Evolutionary conservation across 2,113 vertebrate species (phyloP).

Genomic region (Zapornia atra): DNA sequence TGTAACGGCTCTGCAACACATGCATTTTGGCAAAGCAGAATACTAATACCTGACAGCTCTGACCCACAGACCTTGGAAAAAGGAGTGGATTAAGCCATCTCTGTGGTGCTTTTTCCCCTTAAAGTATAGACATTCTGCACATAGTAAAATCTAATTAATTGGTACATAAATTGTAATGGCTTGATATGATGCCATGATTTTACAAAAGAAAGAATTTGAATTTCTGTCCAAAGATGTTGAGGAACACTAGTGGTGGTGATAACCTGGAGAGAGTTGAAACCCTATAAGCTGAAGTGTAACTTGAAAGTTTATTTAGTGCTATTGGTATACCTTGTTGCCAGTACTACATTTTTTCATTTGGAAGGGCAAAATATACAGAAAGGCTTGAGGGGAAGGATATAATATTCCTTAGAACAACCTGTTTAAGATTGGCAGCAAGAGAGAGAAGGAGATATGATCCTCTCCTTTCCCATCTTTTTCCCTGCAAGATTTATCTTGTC

Average conservation of each 20-base stretch:
- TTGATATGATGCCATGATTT: neutral
- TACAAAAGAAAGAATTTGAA: neutral
- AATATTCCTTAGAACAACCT: neutral
- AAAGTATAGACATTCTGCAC: neutral
- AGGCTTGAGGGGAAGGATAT: neutral
- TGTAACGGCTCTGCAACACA: neutral
- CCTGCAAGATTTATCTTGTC: neutral
- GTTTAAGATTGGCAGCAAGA: neutral
- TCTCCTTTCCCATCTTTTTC: neutral
- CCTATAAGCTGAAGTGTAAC: neutral
- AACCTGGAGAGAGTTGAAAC: neutral
- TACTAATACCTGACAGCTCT: neutral
- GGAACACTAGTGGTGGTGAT: rapidly evolving
- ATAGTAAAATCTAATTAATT: neutral
- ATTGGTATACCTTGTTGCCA: neutral
- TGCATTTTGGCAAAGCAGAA: neutral
- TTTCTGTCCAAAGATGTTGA: neutral
- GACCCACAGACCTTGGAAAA: neutral
- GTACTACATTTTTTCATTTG: neutral
- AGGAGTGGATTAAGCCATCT: neutral
- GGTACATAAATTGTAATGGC: neutral
- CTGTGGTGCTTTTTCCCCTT: neutral
- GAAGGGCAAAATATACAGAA: neutral
- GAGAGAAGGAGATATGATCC: neutral
- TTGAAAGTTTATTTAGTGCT: neutral